phyloP scores from a whole-genome alignment of 1,140 invertebrate species.

The Zaprionus ghesquierei region DNA sequence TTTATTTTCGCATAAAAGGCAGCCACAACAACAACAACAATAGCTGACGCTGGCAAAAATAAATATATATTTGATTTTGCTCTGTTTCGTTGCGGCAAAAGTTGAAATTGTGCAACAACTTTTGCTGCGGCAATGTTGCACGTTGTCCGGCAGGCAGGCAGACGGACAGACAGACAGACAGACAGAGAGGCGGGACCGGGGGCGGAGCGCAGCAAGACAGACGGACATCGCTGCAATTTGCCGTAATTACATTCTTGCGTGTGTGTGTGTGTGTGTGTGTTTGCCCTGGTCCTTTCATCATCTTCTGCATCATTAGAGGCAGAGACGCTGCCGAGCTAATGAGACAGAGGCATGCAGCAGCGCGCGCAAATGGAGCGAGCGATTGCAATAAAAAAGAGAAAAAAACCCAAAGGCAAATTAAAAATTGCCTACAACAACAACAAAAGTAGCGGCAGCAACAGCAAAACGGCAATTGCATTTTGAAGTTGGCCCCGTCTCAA shows the following conservation, averaged over 20 bases:
- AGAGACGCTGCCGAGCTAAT: constrained; percentile 47
- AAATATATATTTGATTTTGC: constrained; percentile 70
- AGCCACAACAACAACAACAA: neutral
- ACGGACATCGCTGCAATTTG: constrained; percentile 41
- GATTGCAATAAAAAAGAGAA: constrained; percentile 42
- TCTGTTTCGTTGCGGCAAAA: constrained; percentile 47
- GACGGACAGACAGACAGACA: neutral
- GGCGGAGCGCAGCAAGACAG: neutral
- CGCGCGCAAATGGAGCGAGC: constrained; percentile 17
- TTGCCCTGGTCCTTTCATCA: constrained; percentile 20
- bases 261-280: constrained; percentile 3
- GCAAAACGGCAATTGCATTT: constrained; percentile 66
- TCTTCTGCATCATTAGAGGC: constrained; percentile 69
- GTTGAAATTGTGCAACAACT: constrained; percentile 65
- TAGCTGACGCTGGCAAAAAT: constrained; percentile 6
- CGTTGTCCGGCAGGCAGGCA: neutral
- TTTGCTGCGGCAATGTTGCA: constrained; percentile 1
- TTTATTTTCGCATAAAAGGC: constrained; percentile 58
- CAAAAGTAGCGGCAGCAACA: constrained; percentile 25
- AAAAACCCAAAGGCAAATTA: constrained; percentile 43
- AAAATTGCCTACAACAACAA: constrained; percentile 56
- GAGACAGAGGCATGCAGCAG: constrained; percentile 34
- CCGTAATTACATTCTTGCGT: constrained; percentile 71
- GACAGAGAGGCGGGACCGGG: neutral
- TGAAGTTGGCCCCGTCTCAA: constrained; percentile 70